These are phyloP conservation scores for Penaeus monodon DNA, from an alignment of 2,888 invertebrate genomes.

Conservation along the genomic window DNA sequence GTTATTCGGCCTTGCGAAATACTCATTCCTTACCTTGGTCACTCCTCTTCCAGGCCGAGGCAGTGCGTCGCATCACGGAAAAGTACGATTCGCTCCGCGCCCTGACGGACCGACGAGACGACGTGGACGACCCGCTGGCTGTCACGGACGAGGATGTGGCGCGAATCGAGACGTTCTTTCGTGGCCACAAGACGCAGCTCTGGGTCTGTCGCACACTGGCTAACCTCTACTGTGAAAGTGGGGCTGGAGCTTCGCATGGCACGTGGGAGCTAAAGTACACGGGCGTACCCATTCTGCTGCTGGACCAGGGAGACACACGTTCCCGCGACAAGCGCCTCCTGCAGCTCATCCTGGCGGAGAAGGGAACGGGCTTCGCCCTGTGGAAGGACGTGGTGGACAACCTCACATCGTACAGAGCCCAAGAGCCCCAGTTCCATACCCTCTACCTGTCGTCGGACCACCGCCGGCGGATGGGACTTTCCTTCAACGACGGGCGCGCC, in stretches of 20 bases:
- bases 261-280: slow-evolving; percentile 82
- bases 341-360: slow-evolving; percentile 81
- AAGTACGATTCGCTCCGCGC: slow-evolving; percentile 64
- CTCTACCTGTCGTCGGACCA: slow-evolving; percentile 85
- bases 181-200: slow-evolving; percentile 83
- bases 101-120: slow-evolving; percentile 56
- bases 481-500: slow-evolving; percentile 82
- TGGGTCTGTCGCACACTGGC: slow-evolving; percentile 83
- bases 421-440: slow-evolving; percentile 80
- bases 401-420: slow-evolving; percentile 80
- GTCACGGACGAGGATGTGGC: slow-evolving; percentile 78
- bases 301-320: slow-evolving; percentile 82
- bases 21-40: not conserved
- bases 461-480: slow-evolving; percentile 81
- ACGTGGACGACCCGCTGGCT: slow-evolving; percentile 57
- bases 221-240: slow-evolving; percentile 76
- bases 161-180: slow-evolving; percentile 81
- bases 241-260: slow-evolving; percentile 61
- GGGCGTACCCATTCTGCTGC: slow-evolving; percentile 83
- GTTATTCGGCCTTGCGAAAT: too few relatives aligned
- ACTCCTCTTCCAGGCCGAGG: slow-evolving; percentile 38
- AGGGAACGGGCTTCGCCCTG: slow-evolving; percentile 84
- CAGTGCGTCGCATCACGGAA: slow-evolving; percentile 61
- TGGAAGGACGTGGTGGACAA: slow-evolving; percentile 87
- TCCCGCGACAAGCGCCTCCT: slow-evolving; percentile 79